Conservation (phyloP, 2,113 vertebrate species). For the Bubo bubo region DNA sequence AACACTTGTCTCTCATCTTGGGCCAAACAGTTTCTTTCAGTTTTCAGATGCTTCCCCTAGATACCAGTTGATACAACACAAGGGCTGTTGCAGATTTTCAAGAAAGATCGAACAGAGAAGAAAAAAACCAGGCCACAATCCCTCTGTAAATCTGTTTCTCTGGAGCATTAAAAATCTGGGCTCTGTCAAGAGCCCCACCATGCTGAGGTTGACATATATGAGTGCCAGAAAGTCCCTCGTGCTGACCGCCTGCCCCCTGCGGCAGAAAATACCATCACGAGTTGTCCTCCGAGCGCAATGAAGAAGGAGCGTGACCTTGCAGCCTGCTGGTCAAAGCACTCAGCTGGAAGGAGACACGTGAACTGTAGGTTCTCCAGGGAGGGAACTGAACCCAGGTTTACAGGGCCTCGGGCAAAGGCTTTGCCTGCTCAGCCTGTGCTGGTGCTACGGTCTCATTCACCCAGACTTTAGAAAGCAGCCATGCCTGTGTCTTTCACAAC, state of each 20-base stretch:
- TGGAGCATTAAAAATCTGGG: not conserved
- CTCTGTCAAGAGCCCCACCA: fast-evolving
- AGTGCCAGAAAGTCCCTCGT: not conserved
- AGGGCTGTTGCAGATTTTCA: not conserved
- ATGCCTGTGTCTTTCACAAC: not conserved
- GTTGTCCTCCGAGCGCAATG: fast-evolving
- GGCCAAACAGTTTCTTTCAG: not conserved
- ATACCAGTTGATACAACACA: not conserved
- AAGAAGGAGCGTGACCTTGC: not conserved
- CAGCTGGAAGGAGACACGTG: not conserved
- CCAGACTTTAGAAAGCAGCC: not conserved
- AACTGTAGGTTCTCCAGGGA: not conserved
- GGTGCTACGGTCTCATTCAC: not conserved
- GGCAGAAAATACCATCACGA: not conserved
- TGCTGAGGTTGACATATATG: fast-evolving
- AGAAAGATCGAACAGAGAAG: not conserved
- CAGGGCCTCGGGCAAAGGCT: not conserved
- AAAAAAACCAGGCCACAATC: not conserved
- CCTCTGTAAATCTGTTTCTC: not conserved
- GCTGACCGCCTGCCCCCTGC: not conserved
- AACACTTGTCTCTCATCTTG: not conserved
- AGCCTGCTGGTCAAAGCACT: not conserved
- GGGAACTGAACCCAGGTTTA: not conserved
- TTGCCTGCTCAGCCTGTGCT: not conserved
- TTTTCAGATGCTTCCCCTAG: not conserved